Conservation (phyloP, 2,888 invertebrate species). For the Mythimna lalbum region DNA sequence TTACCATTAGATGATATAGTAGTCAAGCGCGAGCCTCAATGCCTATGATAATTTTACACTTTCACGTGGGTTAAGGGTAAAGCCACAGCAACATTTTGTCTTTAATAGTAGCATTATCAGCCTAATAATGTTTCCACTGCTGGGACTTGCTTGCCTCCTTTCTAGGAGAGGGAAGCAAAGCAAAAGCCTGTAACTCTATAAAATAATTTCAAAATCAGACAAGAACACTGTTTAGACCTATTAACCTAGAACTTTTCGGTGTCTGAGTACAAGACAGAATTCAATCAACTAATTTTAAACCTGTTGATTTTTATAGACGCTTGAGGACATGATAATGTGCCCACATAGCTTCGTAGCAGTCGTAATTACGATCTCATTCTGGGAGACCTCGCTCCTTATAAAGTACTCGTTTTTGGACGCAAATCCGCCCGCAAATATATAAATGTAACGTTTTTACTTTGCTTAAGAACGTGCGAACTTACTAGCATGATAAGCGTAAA, state of each 20-base stretch:
- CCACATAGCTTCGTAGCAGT: conserved; percentile 1
- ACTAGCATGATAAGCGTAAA: too few relatives aligned
- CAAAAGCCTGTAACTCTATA: too few relatives aligned
- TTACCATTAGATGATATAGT: too few relatives aligned
- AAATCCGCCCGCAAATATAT: neutral
- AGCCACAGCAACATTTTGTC: too few relatives aligned
- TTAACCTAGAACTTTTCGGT: conserved; percentile 16
- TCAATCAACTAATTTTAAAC: neutral
- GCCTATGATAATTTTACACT: too few relatives aligned
- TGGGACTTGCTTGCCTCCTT: too few relatives aligned
- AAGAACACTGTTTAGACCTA: neutral
- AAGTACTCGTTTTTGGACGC: conserved; percentile 12
- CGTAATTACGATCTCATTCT: conserved; percentile 20
- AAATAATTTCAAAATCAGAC: too few relatives aligned
- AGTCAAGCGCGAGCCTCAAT: too few relatives aligned
- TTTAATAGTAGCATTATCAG: too few relatives aligned
- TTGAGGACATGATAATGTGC: conserved; percentile 25
- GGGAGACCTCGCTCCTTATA: conserved; percentile 34
- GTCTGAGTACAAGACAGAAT: neutral
- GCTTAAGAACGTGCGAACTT: neutral
- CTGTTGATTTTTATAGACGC: neutral
- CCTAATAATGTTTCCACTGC: too few relatives aligned
- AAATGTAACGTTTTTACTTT: neutral
- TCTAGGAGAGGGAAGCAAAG: too few relatives aligned
- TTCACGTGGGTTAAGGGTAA: too few relatives aligned